Evolutionary conservation across 1,140 invertebrate genomes (phyloP).

Genomic region (Acromyrmex charruanus): DNA sequence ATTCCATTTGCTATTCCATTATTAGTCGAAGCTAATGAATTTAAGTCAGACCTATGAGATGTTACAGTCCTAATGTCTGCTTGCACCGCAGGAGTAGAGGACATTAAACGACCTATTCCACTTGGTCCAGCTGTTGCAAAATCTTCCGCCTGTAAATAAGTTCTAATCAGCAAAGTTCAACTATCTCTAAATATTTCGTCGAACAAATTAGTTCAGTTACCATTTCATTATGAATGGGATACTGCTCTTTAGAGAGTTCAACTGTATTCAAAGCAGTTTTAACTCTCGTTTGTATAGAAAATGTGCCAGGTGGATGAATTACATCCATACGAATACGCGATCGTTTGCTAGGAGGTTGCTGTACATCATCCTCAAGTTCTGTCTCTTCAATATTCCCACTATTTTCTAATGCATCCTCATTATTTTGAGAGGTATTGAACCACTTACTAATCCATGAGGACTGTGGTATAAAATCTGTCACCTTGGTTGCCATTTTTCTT

Average conservation of each 20-base stretch:
- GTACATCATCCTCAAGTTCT: slow-evolving; percentile 76
- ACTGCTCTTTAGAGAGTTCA: slow-evolving; percentile 74
- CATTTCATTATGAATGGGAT: slow-evolving; percentile 68
- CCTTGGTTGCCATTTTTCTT: slow-evolving; percentile 84
- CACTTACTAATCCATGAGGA: slow-evolving; percentile 85
- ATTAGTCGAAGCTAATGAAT: slow-evolving; percentile 80
- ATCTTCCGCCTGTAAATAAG: slow-evolving; percentile 77
- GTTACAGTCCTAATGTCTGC: slow-evolving; percentile 71
- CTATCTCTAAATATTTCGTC: neutral
- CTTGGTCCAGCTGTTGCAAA: slow-evolving; percentile 79
- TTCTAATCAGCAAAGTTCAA: neutral
- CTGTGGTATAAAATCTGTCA: slow-evolving; percentile 84
- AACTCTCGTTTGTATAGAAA: slow-evolving; percentile 78
- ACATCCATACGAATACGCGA: slow-evolving; percentile 84
- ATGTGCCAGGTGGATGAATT: slow-evolving; percentile 84
- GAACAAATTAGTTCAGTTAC: slow-evolving; percentile 60
- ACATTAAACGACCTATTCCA: slow-evolving; percentile 78
- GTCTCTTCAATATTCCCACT: slow-evolving; percentile 74
- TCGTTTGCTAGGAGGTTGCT: slow-evolving; percentile 81
- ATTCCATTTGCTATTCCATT: slow-evolving; percentile 81
- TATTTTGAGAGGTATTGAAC: slow-evolving; percentile 83
- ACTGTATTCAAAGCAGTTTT: slow-evolving; percentile 68
- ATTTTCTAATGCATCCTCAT: slow-evolving; percentile 71
- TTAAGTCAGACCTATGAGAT: slow-evolving; percentile 76
- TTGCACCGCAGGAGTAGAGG: slow-evolving; percentile 81